Conservation (phyloP, 2,888 invertebrate genomes). For the Sarcophaga subvicina region DNA sequence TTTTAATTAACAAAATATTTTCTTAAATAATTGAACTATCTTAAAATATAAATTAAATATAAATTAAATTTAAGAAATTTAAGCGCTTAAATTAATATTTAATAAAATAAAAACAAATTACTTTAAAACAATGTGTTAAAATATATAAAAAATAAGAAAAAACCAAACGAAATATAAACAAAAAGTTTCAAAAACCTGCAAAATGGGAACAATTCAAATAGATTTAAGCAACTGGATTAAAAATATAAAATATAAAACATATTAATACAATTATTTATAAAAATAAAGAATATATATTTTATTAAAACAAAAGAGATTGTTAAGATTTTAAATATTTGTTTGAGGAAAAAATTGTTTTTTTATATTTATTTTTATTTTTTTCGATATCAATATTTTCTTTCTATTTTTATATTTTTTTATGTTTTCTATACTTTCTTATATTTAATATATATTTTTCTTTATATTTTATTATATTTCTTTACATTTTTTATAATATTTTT, state of each 20-base stretch:
- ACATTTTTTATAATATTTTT: too few species aligned
- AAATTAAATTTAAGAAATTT: not conserved
- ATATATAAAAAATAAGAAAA: slow-evolving; percentile 14
- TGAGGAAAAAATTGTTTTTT: too few species aligned
- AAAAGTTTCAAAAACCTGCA: not conserved
- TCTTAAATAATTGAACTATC: not conserved
- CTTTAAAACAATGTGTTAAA: not conserved
- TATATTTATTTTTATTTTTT: too few species aligned
- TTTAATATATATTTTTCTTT: too few species aligned
- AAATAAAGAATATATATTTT: not conserved
- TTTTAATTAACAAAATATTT: not conserved
- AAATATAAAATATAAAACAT: slow-evolving; percentile 4
- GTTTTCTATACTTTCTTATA: too few species aligned
- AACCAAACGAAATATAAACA: slow-evolving; percentile 9
- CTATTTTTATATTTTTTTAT: too few species aligned
- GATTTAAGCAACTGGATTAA: slow-evolving; percentile 11
- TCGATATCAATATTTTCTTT: too few species aligned
- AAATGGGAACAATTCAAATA: slow-evolving; percentile 66
- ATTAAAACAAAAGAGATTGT: too few species aligned
- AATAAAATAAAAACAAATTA: not conserved
- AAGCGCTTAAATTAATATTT: not conserved
- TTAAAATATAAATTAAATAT: not conserved
- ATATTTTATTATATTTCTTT: too few species aligned
- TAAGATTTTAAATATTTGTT: too few species aligned
- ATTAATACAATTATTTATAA: not conserved